These are phyloP conservation scores for Cantharis rufa DNA, from an alignment of 2,888 invertebrate species.

Conservation along the genomic window DNA sequence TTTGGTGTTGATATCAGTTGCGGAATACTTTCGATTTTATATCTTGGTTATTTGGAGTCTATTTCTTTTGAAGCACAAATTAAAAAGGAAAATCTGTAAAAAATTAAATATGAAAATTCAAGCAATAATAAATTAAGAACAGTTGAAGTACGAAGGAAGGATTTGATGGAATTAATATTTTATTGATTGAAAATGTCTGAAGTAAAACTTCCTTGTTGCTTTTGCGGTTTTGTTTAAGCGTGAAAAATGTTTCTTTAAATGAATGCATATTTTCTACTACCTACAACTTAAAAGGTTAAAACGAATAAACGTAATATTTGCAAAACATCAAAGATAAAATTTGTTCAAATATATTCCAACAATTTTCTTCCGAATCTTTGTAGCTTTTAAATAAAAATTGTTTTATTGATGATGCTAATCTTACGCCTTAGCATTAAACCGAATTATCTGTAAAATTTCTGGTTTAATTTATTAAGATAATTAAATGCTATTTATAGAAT, in stretches of 20 bases:
- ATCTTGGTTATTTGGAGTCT: not conserved
- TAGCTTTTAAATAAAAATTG: not conserved
- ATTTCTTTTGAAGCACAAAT: not conserved
- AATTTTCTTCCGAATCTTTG: not conserved
- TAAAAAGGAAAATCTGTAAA: not conserved
- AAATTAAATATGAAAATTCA: not conserved
- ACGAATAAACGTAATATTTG: not conserved
- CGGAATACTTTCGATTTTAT: not conserved
- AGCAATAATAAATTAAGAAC: not conserved
- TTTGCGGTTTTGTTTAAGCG: not conserved
- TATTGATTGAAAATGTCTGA: not conserved
- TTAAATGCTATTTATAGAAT: not conserved
- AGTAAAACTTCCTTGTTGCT: not conserved
- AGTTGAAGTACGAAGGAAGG: not conserved
- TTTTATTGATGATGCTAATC: not conserved
- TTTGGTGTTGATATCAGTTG: not conserved
- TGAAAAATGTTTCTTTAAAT: not conserved
- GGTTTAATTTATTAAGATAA: not conserved
- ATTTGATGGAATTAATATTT: not conserved
- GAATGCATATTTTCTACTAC: not conserved
- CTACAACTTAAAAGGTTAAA: not conserved
- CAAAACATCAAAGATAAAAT: not conserved
- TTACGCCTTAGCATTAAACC: not conserved
- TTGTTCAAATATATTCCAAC: not conserved
- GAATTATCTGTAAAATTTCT: not conserved